Evolutionary conservation across 1,140 invertebrate genomes (phyloP), one percentile per base, ranked within the genome.

Genomic region (Aradophagus sp.): DNA sequence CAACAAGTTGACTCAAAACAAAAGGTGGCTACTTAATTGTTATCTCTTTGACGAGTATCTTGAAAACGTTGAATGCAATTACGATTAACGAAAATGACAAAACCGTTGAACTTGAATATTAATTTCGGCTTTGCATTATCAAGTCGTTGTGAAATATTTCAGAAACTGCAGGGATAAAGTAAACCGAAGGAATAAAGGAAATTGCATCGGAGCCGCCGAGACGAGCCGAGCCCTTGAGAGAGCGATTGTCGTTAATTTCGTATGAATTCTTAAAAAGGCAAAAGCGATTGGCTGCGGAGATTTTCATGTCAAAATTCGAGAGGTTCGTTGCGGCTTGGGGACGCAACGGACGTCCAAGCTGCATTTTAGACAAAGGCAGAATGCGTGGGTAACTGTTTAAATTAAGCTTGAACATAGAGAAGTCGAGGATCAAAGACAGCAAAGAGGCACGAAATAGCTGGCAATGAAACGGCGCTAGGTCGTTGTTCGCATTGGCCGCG

Each of bases 331-430:
- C 44, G 15, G 32, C 14, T 35, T n/a, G n/a, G n/a, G n/a, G n/a
- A n/a, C n/a, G 12, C 5, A 8, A 34, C n/a, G 44, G 32, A 17
- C 39, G 6, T 14, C 41, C 29, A 26, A 50, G 17, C 35, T 48
- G 27, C 16, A 31, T 42, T 29, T 29, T 26, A 31, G 27, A 48
- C 61, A 53, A 47, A 68, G 38, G 42, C 17, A 52, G 20, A 59
- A 59, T 56, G 16, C 19, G 53, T 38, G 55, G 48, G 48, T 53
- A 61, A 47, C 35, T 39, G 32, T 61, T 68, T 61, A 52, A 61
- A 68, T 61, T 44, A 50, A 67, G 31, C 53, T 58, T 29, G 47
- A 67, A 52, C 38, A 17, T 26, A 14, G 15, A 38, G 45, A 47
- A 23, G 31, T 38, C 29, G 53, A 47, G 35, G 34, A 68, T 61